A percentile compares a stretch with the other conserved stretches of the same genome.
These are phyloP conservation scores for Enteromius unitaeniatus DNA, from an alignment of 2,797 vertebrate species.

Conservation along the genomic window DNA sequence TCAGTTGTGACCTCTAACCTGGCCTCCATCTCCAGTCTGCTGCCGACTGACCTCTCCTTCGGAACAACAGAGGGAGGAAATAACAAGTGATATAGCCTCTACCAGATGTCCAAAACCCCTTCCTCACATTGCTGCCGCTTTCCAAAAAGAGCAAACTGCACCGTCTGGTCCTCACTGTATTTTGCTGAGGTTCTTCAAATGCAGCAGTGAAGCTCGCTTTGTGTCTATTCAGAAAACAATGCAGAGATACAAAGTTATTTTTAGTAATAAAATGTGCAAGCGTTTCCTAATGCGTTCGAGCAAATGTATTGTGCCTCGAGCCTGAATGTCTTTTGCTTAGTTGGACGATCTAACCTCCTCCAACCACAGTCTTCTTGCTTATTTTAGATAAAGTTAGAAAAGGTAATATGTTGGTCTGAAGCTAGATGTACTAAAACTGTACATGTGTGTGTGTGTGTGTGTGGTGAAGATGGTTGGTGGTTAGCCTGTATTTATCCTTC, in stretches of 20 bases:
- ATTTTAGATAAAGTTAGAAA: constrained; percentile 14
- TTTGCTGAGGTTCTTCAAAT: constrained; percentile 26
- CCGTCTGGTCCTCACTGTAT: background rate
- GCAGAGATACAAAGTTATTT: constrained; percentile 33
- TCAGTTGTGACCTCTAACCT: constrained; percentile 59
- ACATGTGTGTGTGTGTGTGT: background rate
- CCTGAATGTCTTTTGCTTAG: constrained; percentile 23
- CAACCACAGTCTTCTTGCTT: background rate
- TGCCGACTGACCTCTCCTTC: constrained; percentile 51
- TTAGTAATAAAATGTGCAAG: constrained; percentile 39
- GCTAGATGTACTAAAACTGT: background rate
- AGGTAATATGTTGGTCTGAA: constrained; percentile 4
- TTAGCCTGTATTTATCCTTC: constrained; percentile 22
- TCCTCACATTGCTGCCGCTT: constrained; percentile 37
- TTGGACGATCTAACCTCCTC: background rate
- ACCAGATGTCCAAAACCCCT: constrained; percentile 49
- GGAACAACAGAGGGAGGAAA: constrained; percentile 60
- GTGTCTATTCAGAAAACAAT: constrained; percentile 20
- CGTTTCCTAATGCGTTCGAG: constrained; percentile 11
- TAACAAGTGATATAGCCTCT: constrained; percentile 49
- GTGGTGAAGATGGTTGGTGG: constrained; percentile 25
- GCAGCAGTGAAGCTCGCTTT: background rate
- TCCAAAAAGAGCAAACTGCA: constrained; percentile 23
- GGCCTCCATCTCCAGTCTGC: constrained; percentile 56
- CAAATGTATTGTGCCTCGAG: constrained; percentile 9